Base-by-base conservation (phyloP, 2,113 vertebrate genomes). In the Jacana jacana region DNA sequence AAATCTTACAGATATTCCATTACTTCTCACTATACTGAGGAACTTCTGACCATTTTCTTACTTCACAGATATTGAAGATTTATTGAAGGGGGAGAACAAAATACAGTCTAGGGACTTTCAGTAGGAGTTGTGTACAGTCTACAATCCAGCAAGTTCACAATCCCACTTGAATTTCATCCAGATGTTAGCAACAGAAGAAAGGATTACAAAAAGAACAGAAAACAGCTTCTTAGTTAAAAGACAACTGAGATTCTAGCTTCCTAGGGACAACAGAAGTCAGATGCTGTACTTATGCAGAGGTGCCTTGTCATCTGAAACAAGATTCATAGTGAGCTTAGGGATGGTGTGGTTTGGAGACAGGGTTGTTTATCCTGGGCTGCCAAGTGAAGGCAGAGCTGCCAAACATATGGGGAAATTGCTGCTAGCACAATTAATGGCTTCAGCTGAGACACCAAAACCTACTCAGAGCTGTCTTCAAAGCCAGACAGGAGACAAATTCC, bases 301-400 rank as follows among this genome's bases (percentile, higher is more conserved):
- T 94, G 58, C 88, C 91, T 66, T 94, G 96, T 97, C 88, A 95
- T 94, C 96, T 82, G 75, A 96, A 95, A 58, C 63, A 96, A 96
- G 95, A 96, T 96, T 96, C 95, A 96, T 92, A 65, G 91, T 85
- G 86, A 94, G 80, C 88, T 93, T 81, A 91, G 96, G 83, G 96
- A 94, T 79, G 49, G 96, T 96, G 96, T 91, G 95, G 95, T 96
- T 96, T 96, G 91, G 96, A 96, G 86, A 85, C 77, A 60, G 73
- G 61, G 54, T 65, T 96, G 93, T 96, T 96, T 96, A 93, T 89
- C 83, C 86, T 66, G 69, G 44, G 80, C 72, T 96, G 95, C 96
- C 96, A 95, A 96, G 83, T 24, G 46, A 93, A 81, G 88, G 84
- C 73, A 93, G 73, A 89, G 86, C 81, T 95, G 93, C 95, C 96